phyloP scores from a whole-genome alignment of 2,888 invertebrate genomes.

The Drosophila gaucha region DNA sequence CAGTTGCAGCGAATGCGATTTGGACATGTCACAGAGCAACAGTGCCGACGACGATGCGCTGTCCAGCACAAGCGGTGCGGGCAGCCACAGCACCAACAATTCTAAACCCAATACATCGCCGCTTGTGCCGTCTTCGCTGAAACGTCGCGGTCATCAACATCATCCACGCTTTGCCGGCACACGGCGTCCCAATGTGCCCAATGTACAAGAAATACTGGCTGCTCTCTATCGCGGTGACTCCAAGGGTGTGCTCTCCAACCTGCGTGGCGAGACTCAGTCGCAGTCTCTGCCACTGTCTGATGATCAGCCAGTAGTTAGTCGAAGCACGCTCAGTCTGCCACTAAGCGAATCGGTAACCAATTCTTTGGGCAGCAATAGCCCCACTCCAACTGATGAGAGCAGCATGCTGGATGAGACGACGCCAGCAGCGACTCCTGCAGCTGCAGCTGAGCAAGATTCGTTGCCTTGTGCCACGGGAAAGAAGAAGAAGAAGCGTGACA shows the following conservation, averaged over 20 bases:
- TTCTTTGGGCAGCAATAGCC: slow-evolving; percentile 83
- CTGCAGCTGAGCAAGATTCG: slow-evolving; percentile 7
- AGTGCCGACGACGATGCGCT: slow-evolving; percentile 66
- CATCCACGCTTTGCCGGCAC: slow-evolving; percentile 89
- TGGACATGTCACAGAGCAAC: slow-evolving; percentile 42
- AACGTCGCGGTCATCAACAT: slow-evolving; percentile 90
- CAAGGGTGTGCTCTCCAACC: slow-evolving; percentile 78
- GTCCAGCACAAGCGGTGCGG: slow-evolving; percentile 77
- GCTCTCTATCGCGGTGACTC: slow-evolving; percentile 83
- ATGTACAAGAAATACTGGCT: slow-evolving; percentile 84
- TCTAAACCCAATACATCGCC: slow-evolving; percentile 47
- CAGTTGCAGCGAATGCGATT: slow-evolving; percentile 63
- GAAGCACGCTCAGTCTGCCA: slow-evolving; percentile 78
- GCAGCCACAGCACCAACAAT: slow-evolving; percentile 61
- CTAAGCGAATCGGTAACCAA: slow-evolving; percentile 79
- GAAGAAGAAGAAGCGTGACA: slow-evolving; percentile 73
- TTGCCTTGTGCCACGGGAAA: slow-evolving; percentile 31
- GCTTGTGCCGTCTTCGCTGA: slow-evolving; percentile 73
- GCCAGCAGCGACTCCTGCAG: slow-evolving; percentile 24
- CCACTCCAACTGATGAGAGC: slow-evolving; percentile 84
- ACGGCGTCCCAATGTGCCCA: slow-evolving; percentile 86
- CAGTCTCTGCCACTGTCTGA: slow-evolving; percentile 32
- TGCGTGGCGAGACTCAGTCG: slow-evolving; percentile 58
- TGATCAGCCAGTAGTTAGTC: slow-evolving; percentile 32
- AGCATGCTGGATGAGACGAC: slow-evolving; percentile 80